phyloP scores from a whole-genome alignment of 1,140 invertebrate genomes.

The Pseudomyrmex cubaensis region DNA sequence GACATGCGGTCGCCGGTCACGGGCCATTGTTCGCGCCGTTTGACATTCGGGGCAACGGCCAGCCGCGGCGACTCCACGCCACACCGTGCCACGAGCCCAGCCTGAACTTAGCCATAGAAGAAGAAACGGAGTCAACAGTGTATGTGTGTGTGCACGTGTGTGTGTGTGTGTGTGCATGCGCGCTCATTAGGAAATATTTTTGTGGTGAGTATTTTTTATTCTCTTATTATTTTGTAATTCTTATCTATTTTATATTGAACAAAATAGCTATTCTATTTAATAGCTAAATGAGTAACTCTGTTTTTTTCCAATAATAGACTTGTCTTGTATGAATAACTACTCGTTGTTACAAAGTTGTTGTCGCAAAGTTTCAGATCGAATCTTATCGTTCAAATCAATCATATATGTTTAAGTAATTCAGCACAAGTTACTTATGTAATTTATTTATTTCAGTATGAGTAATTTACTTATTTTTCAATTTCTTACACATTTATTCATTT shows the following conservation, averaged over 20 bases:
- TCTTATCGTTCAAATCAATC: background rate
- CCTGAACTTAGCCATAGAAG: constrained; percentile 19
- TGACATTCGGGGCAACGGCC: constrained; percentile 57
- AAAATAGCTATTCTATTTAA: background rate
- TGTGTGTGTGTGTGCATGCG: background rate
- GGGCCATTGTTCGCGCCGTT: constrained; percentile 42
- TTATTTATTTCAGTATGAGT: no score
- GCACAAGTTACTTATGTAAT: no score
- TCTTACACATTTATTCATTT: background rate
- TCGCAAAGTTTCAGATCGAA: background rate
- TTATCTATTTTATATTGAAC: background rate
- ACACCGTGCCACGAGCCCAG: constrained; percentile 8
- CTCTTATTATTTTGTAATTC: background rate
- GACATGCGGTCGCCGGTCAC: constrained; percentile 39
- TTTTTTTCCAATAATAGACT: no score
- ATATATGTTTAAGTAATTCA: no score
- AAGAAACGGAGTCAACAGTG: background rate
- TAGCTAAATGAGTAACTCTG: no score
- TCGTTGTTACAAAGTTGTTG: background rate
- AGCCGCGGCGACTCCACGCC: constrained; percentile 18
- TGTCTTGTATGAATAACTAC: background rate
- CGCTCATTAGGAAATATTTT: constrained; percentile 1
- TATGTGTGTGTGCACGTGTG: background rate
- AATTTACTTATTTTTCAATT: no score
- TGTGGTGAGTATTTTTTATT: constrained; percentile 21